Conservation (phyloP, 92 coral and sea anemone genomes). For the Parazoanthus darwini region DNA sequence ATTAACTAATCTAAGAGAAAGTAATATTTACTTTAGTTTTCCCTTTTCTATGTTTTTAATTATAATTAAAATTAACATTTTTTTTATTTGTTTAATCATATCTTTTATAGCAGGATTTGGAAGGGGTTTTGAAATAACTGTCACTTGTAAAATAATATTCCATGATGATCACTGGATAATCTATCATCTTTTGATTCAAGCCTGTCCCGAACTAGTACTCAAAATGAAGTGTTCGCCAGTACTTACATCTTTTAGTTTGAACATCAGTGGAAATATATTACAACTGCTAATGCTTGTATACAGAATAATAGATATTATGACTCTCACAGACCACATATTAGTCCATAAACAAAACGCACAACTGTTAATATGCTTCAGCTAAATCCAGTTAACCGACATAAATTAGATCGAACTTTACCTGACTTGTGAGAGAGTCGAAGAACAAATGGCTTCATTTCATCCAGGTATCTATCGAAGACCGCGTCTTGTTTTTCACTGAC, state of each 20-base stretch:
- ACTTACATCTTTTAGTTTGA: not conserved
- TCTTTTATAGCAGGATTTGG: no score
- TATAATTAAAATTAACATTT: not conserved
- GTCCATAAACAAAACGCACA: not conserved
- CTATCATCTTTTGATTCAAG: not conserved
- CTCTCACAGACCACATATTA: not conserved
- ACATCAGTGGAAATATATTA: not conserved
- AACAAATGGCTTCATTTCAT: slow-evolving; percentile 92
- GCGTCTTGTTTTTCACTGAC: slow-evolving; percentile 88
- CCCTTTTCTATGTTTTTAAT: not conserved
- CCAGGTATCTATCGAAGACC: slow-evolving; percentile 82
- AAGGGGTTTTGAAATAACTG: no score
- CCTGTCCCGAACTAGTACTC: not conserved
- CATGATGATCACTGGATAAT: not conserved
- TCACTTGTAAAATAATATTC: not conserved
- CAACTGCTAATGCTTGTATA: not conserved
- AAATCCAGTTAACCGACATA: no score
- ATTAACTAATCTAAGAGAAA: no score
- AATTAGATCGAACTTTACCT: slow-evolving; percentile 49
- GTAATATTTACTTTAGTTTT: no score
- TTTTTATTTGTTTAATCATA: not conserved
- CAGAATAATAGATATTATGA: not conserved
- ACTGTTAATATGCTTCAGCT: not conserved
- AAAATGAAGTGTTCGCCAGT: not conserved
- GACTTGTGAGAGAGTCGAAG: slow-evolving; percentile 88